These are phyloP conservation scores for Gallinago nigripennis DNA, from an alignment of 2,797 vertebrate genomes.

Conservation along the genomic window DNA sequence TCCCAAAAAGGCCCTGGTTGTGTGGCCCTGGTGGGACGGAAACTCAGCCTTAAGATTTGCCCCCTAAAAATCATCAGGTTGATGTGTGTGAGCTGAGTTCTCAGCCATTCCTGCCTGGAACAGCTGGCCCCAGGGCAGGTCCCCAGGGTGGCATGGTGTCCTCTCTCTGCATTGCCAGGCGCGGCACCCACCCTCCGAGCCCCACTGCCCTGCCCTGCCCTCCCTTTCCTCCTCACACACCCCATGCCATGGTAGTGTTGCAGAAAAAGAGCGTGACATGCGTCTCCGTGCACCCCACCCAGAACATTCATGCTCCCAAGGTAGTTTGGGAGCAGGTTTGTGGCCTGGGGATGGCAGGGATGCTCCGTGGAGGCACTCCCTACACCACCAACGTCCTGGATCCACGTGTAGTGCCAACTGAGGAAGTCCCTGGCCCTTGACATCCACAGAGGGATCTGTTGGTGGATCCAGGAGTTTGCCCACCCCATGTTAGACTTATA, in stretches of 20 bases:
- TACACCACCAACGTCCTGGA: neutral
- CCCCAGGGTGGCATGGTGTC: neutral
- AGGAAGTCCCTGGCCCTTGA: neutral
- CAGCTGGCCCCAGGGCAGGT: neutral
- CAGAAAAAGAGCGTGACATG: rapidly evolving
- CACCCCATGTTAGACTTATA: neutral
- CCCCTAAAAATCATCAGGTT: neutral
- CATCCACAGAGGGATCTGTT: too few species aligned
- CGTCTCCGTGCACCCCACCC: neutral
- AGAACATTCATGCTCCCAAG: too few species aligned
- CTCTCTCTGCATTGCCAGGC: neutral
- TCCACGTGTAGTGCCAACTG: rapidly evolving
- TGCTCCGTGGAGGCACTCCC: neutral
- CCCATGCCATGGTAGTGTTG: rapidly evolving
- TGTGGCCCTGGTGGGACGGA: rapidly evolving
- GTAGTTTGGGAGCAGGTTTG: neutral
- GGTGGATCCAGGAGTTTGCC: neutral
- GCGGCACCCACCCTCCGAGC: neutral
- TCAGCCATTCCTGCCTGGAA: neutral
- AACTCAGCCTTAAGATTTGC: neutral
- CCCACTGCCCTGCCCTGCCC: neutral
- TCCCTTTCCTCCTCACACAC: rapidly evolving
- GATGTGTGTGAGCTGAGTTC: too few species aligned
- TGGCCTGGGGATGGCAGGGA: neutral
- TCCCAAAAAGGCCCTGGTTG: rapidly evolving